Evolutionary conservation across 2,113 vertebrate genomes (phyloP).

Genomic region (Tychaedon coryphoeus): DNA sequence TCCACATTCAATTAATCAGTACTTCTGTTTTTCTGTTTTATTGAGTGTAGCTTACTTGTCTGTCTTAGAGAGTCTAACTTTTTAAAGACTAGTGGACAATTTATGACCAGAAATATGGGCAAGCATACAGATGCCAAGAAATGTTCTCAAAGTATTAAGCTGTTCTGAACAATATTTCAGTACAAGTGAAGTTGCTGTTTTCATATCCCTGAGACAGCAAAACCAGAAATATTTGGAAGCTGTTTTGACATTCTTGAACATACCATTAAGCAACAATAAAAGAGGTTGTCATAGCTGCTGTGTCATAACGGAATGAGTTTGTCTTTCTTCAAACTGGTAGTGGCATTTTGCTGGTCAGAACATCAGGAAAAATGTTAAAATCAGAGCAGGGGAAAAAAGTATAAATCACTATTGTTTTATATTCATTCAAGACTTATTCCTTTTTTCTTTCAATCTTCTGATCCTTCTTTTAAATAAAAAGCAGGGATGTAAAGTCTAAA

Average conservation of each 20-base stretch:
- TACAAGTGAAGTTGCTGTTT: conserved; percentile 37
- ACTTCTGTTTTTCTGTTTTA: background rate
- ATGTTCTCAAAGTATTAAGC: conserved; percentile 14
- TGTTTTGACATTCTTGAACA: conserved; percentile 53
- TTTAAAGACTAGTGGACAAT: background rate
- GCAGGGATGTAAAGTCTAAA: background rate
- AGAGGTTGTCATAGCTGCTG: conserved; percentile 59
- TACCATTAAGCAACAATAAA: conserved; percentile 51
- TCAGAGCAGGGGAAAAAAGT: background rate
- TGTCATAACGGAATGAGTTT: conserved; percentile 22
- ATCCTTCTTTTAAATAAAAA: background rate
- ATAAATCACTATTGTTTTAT: conserved; percentile 7
- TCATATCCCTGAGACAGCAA: conserved; percentile 39
- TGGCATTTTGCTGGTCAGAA: conserved; percentile 44
- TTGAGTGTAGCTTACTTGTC: background rate
- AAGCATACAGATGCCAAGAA: background rate
- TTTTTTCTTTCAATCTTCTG: background rate
- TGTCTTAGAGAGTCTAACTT: background rate
- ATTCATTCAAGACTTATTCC: background rate
- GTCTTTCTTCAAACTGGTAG: conserved; percentile 2
- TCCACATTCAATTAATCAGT: background rate
- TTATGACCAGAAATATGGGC: background rate
- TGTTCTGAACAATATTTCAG: conserved; percentile 33
- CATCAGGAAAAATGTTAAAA: conserved; percentile 33
- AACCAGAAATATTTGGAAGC: conserved; percentile 53